Evolutionary conservation across 2,797 vertebrate species (phyloP).

Genomic region (Onychomys arenicola): DNA sequence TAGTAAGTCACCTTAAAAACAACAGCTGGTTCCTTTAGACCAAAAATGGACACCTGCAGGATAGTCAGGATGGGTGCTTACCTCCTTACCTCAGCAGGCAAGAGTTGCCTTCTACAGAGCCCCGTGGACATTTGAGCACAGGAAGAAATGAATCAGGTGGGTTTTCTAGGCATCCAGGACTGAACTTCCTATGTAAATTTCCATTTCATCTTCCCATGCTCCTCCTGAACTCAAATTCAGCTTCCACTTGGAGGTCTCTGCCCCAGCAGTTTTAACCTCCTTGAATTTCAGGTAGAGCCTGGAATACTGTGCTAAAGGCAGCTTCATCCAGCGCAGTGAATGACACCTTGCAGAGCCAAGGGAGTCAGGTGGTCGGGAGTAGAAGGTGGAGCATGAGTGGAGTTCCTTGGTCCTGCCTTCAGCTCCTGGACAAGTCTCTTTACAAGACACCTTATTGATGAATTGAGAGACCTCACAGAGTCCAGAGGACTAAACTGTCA

Average conservation of each 20-base stretch:
- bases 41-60: constrained; percentile 61
- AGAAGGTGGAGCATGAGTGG: not conserved
- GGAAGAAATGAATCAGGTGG: constrained; percentile 7
- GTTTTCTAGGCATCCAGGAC: constrained; percentile 12
- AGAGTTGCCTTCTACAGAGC: constrained; percentile 9
- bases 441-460: not conserved
- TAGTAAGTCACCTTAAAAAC: constrained; percentile 62
- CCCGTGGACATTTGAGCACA: not conserved
- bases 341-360: not conserved
- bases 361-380: not conserved
- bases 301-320: not conserved
- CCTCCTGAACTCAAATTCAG: not conserved
- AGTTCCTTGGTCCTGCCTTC: not conserved
- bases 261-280: not conserved
- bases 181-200: constrained; percentile 15
- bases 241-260: not conserved
- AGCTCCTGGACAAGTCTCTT: not conserved
- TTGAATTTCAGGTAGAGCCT: not conserved
- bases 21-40: constrained; percentile 46
- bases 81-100: not conserved
- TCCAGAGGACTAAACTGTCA: not conserved
- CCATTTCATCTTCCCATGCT: constrained; percentile 10
- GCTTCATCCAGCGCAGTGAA: not conserved
- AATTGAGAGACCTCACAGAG: not conserved
- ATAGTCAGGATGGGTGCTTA: not conserved